Conservation (phyloP, 2,113 vertebrate species). For the Oreochromis niloticus region DNA sequence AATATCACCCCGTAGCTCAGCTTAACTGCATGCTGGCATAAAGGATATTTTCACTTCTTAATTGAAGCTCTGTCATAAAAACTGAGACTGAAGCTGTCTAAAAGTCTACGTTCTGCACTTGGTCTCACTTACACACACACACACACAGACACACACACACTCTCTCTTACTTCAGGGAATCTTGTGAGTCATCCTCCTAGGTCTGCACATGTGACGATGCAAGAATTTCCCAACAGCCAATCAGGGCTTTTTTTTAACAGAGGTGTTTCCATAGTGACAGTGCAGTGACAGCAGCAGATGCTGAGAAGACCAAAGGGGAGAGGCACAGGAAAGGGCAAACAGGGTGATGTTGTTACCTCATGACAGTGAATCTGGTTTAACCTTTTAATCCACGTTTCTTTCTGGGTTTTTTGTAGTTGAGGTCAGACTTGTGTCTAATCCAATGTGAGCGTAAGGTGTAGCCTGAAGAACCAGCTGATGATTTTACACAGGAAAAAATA, state of each 20-base stretch:
- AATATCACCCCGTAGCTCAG: neutral
- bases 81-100: neutral
- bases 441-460: neutral
- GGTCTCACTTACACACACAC: neutral
- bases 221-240: constrained; percentile 53
- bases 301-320: neutral
- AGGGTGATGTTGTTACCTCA: neutral
- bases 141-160: neutral
- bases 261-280: constrained; percentile 62
- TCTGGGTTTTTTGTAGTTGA: neutral
- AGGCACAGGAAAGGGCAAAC: neutral
- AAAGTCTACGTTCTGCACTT: neutral
- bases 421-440: neutral
- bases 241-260: constrained; percentile 8
- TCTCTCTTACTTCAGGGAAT: neutral
- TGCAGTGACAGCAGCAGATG: constrained; percentile 63
- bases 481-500: neutral
- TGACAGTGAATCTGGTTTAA: neutral
- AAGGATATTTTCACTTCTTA: neutral
- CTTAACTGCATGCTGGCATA: neutral
- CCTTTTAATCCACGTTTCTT: neutral
- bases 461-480: neutral
- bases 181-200: constrained; percentile 52
- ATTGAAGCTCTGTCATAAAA: neutral
- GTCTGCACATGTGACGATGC: constrained; percentile 50